Percentiles rank a stretch among this genome's conserved stretches.
These are phyloP conservation scores for Nesospiza acunhae DNA, from an alignment of 2,113 vertebrate species.

Conservation along the genomic window DNA sequence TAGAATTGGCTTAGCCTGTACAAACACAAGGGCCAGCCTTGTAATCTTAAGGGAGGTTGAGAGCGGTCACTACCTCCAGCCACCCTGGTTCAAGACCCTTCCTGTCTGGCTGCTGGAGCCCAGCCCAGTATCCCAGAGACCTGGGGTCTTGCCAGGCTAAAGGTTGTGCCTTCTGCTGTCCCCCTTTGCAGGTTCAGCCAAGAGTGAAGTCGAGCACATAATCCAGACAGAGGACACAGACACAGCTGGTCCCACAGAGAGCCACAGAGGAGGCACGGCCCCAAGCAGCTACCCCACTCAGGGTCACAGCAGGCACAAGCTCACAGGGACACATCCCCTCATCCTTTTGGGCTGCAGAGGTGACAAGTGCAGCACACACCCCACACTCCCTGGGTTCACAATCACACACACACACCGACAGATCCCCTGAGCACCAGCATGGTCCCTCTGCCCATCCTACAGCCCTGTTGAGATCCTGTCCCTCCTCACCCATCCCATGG, in stretches of 20 bases:
- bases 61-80: background rate
- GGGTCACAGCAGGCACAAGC: background rate
- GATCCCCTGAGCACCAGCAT: accelerated
- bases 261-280: accelerated
- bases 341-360: background rate
- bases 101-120: background rate
- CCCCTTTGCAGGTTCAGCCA: background rate
- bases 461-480: accelerated
- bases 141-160: background rate
- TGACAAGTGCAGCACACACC: background rate
- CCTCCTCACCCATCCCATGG: accelerated
- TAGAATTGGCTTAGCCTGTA: background rate
- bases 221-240: accelerated
- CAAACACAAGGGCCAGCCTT: background rate
- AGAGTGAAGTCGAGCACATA: background rate
- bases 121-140: background rate
- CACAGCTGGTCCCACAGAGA: accelerated
- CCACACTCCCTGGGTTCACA: background rate
- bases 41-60: background rate
- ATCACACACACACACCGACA: accelerated
- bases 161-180: background rate
- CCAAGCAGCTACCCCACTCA: accelerated
- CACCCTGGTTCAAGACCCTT: background rate
- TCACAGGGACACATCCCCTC: accelerated
- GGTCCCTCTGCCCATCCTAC: background rate